Conservation (phyloP, 2,113 vertebrate genomes). For the Rhipidura dahli region DNA sequence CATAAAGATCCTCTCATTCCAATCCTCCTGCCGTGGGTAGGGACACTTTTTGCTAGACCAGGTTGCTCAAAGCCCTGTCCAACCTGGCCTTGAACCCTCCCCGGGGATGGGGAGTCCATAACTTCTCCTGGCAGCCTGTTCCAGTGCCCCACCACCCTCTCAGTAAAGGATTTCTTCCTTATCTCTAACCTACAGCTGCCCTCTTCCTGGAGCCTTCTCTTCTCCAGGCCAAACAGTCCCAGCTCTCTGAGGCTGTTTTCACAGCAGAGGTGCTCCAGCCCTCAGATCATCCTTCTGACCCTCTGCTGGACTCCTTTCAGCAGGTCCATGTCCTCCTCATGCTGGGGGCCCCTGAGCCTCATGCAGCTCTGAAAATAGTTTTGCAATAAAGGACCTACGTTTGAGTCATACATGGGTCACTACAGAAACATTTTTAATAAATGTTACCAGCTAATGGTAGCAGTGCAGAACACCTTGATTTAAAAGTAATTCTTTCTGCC, state of each 20-base stretch:
- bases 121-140: neutral
- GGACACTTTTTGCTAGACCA: neutral
- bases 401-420: neutral
- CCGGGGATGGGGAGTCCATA: no score
- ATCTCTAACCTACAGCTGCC: neutral
- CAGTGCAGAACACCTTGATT: neutral
- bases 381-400: neutral
- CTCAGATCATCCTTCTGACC: neutral
- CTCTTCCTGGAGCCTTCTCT: neutral
- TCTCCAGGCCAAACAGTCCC: neutral
- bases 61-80: neutral
- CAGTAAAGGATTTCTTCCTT: neutral
- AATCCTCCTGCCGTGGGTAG: neutral
- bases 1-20: neutral
- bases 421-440: neutral
- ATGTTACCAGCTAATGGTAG: neutral
- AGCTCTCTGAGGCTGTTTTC: neutral
- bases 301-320: neutral
- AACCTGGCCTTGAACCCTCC: no score
- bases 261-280: neutral
- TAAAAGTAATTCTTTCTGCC: neutral
- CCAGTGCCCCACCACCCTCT: neutral
- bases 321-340: rapidly evolving
- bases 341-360: neutral
- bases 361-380: neutral